Conservation (phyloP, 1,140 invertebrate genomes). For the Atta cephalotes region DNA sequence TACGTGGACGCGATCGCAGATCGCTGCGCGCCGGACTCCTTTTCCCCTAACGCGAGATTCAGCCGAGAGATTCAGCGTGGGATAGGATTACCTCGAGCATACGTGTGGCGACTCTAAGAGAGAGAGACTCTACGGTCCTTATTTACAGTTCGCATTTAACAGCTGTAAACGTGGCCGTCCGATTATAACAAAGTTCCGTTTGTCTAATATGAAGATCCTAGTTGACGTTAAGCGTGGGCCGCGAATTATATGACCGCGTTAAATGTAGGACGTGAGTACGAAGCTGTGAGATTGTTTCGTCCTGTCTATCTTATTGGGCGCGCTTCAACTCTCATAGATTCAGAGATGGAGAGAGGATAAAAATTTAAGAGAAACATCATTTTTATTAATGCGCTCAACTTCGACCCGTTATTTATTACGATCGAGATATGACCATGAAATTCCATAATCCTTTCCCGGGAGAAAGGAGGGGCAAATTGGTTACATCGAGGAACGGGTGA, state of each 20-base stretch:
- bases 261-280: conserved; percentile 27
- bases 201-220: conserved; percentile 32
- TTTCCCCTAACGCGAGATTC: not conserved
- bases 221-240: conserved; percentile 22
- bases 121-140: not conserved
- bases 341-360: not conserved
- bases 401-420: not conserved
- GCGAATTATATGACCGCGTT: conserved; percentile 44
- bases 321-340: not conserved
- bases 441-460: not conserved
- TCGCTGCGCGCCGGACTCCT: conserved; percentile 12
- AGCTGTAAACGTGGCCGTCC: conserved; percentile 20
- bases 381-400: not conserved
- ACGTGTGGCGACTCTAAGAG: not conserved
- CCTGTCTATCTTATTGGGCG: not conserved
- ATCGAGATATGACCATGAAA: conserved; percentile 22
- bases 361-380: not conserved
- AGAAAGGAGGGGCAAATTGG: not conserved
- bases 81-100: conserved; percentile 29
- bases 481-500: conserved; percentile 27
- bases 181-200: conserved; percentile 36
- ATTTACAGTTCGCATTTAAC: conserved; percentile 37
- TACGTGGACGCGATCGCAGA: conserved; percentile 16
- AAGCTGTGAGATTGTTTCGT: conserved; percentile 27
- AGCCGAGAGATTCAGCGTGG: conserved; percentile 4